Conservation (phyloP, 2,888 invertebrate species). For the Pyrrhosoma nymphula region DNA sequence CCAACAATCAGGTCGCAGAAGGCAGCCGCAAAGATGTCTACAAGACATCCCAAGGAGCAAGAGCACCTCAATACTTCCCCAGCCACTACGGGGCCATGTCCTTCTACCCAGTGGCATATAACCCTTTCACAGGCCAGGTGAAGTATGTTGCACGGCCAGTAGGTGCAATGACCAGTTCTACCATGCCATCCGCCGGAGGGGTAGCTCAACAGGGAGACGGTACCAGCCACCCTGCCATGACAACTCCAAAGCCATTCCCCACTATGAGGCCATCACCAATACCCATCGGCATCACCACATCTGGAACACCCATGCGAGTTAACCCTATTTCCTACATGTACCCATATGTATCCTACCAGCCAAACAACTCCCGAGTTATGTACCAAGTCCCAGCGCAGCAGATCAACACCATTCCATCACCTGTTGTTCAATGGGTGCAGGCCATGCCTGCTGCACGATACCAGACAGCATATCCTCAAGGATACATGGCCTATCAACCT, state of each 20-base stretch:
- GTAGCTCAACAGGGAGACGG: not conserved
- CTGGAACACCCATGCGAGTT: not conserved
- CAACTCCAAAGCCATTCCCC: not conserved
- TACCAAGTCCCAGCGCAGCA: constrained; percentile 48
- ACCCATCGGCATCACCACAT: not conserved
- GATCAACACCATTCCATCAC: not conserved
- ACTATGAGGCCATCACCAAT: not conserved
- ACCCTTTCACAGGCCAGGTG: constrained; percentile 14
- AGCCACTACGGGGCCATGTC: constrained; percentile 24
- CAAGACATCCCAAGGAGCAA: not conserved
- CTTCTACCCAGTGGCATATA: constrained; percentile 32
- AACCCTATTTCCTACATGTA: constrained; percentile 14
- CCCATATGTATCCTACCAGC: constrained; percentile 16
- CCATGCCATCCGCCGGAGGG: not conserved
- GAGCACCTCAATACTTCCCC: not conserved
- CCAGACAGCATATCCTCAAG: constrained; percentile 39
- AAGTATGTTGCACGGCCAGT: not conserved
- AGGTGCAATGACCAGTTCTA: not conserved
- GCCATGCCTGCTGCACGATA: not conserved
- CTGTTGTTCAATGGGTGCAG: not conserved
- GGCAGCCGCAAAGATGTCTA: not conserved
- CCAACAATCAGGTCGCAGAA: not conserved
- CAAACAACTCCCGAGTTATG: not conserved
- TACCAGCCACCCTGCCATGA: not conserved
- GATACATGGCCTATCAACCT: constrained; percentile 34